Conservation (phyloP, 2,888 invertebrate species). For the Zygogramma bicolorata region DNA sequence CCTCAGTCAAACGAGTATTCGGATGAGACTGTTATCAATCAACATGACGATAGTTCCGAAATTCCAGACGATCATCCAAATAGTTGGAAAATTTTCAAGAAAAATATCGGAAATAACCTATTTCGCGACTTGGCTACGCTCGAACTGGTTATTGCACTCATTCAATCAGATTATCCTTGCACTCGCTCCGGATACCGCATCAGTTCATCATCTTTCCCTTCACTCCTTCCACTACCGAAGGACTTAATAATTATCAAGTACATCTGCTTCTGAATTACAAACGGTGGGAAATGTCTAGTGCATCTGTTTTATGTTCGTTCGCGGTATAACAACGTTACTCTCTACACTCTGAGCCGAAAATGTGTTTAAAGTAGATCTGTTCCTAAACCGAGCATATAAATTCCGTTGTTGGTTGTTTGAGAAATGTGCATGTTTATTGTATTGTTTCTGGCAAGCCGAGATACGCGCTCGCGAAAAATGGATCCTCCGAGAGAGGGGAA, state of each 20-base stretch:
- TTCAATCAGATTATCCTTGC: not conserved
- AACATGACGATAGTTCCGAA: too few relatives aligned
- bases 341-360: slow-evolving; percentile 1
- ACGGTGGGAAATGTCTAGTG: slow-evolving; percentile 36
- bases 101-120: too few relatives aligned
- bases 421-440: not conserved
- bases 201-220: not conserved
- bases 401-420: not conserved
- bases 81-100: too few relatives aligned
- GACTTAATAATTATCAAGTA: slow-evolving; percentile 1
- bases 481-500: not conserved
- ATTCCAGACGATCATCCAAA: too few relatives aligned
- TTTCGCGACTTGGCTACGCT: not conserved
- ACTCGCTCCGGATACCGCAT: not conserved
- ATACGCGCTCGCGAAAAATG: not conserved
- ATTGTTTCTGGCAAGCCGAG: not conserved
- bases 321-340: slow-evolving; percentile 6
- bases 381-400: slow-evolving; percentile 12
- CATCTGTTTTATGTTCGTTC: slow-evolving; percentile 24
- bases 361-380: slow-evolving; percentile 11
- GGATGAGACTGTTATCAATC: too few relatives aligned
- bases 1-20: too few relatives aligned
- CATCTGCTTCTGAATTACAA: slow-evolving; percentile 14
- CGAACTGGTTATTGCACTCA: not conserved
- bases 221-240: not conserved